A percentile compares a stretch with the other conserved stretches of the same genome.
These are phyloP conservation scores for Dione juno DNA, from an alignment of 2,888 invertebrate species.

Conservation along the genomic window DNA sequence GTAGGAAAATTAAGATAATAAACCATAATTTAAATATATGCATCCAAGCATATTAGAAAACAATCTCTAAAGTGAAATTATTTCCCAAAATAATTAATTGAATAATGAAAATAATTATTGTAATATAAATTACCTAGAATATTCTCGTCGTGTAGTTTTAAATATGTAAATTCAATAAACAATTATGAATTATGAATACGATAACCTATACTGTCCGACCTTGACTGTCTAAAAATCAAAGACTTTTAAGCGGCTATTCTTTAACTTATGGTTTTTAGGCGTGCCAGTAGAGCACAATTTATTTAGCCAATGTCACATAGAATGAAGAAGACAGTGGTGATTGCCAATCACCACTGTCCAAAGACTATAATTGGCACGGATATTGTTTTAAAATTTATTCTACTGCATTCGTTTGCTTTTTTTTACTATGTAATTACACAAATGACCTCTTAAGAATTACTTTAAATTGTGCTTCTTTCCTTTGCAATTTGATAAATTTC, in stretches of 20 bases:
- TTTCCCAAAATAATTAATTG: not conserved
- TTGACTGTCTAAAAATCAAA: not conserved
- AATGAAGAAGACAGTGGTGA: too few species aligned
- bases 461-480: conserved; percentile 1
- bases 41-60: not conserved
- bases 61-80: not conserved
- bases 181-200: not conserved
- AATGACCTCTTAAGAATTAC: conserved; percentile 6
- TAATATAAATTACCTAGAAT: not conserved
- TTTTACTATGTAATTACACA: not conserved
- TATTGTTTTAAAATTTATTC: conserved; percentile 20
- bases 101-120: not conserved
- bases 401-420: conserved; percentile 3
- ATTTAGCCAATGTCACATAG: too few species aligned
- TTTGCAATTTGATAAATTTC: not conserved
- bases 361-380: conserved; percentile 32
- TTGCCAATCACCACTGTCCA: too few species aligned
- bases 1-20: too few species aligned
- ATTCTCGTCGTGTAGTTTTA: not conserved
- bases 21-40: too few species aligned
- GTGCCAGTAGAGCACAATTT: too few species aligned
- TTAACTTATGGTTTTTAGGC: too few species aligned
- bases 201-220: not conserved
- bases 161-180: not conserved
- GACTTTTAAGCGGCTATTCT: too few species aligned